Evolutionary conservation across 2,113 vertebrate species (phyloP), one percentile per base, ranked within the genome.

Genomic region (Amazona vittata): DNA sequence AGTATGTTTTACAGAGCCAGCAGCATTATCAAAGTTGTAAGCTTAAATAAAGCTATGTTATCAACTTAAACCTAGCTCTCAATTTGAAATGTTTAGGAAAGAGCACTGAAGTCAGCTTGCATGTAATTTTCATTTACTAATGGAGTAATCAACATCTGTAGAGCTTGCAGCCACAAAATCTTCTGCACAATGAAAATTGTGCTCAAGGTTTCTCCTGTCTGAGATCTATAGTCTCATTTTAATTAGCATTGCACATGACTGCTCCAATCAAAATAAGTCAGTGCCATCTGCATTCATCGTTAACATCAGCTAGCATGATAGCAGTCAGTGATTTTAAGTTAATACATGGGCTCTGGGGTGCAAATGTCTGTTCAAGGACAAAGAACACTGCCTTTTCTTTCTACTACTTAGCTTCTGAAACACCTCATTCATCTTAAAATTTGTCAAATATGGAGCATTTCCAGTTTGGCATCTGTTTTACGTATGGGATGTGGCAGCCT

Each of bases 191-290:
- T 84, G 76, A 84, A 88, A 96, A 78, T 49, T 20, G 12, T 47
- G 9, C 89, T 92, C 67, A 77, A 67, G 91, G 93, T 80, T 77
- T 86, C 74, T 83, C 78, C 93, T 89, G 52, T 92, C 77, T 94
- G 46, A 83, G 55, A 79, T 96, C 78, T 91, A 3, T 76, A 91
- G 90, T 86, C 78, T 94, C 77, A 75, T 83, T 95, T 94, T 96
- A 96, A 97, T 97, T 95, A 94, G 78, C 75, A 71, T 43, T 87
- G 84, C 71, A 84, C 64, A 88, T 89, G 82, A 94, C 95, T 89
- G 52, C 52, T 85, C 81, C 89, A 96, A 79, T 96, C 95, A 93
- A 60, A 93, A 64, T 16, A 86, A 93, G 91, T 85, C 89, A 76
- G 62, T 44, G 46, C 84, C 86, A 86, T 95, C 92, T 96, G 91